Evolutionary conservation across 1,140 invertebrate genomes (phyloP).

Genomic region (Choristoneura fumiferana): DNA sequence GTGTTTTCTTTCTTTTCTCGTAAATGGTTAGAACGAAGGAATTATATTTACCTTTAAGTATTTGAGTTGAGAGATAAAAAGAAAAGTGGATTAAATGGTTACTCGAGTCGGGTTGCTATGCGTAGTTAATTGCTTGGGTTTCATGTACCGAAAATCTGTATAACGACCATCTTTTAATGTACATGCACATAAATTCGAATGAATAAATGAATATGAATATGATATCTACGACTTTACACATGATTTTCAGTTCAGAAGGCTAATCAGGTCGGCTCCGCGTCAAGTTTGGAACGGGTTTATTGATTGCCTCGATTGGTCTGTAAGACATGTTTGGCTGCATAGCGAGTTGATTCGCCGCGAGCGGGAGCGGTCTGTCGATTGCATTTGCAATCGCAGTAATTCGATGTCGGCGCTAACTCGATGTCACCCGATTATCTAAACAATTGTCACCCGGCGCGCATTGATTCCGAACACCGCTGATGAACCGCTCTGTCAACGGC

Average conservation of each 20-base stretch:
- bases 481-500: conserved; percentile 21
- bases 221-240: too few species aligned
- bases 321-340: conserved; percentile 17
- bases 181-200: too few species aligned
- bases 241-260: neutral
- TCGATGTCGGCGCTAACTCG: conserved; percentile 31
- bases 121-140: too few species aligned
- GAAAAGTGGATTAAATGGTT: conserved; percentile 47
- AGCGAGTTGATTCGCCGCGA: conserved; percentile 22
- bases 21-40: conserved; percentile 47
- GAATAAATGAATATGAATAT: too few species aligned
- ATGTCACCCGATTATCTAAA: conserved; percentile 45
- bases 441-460: conserved; percentile 33
- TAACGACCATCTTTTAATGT: too few species aligned
- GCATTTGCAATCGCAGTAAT: conserved; percentile 36
- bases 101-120: too few species aligned
- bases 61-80: conserved; percentile 47
- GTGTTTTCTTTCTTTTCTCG: conserved; percentile 45
- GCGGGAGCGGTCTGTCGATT: conserved; percentile 9
- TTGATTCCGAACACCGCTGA: conserved; percentile 36
- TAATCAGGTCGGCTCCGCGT: neutral
- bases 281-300: neutral
- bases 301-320: conserved; percentile 23
- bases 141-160: too few species aligned
- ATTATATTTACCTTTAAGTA: conserved; percentile 65